phyloP scores from a whole-genome alignment of 1,140 invertebrate species.

The Copidosoma floridanum region DNA sequence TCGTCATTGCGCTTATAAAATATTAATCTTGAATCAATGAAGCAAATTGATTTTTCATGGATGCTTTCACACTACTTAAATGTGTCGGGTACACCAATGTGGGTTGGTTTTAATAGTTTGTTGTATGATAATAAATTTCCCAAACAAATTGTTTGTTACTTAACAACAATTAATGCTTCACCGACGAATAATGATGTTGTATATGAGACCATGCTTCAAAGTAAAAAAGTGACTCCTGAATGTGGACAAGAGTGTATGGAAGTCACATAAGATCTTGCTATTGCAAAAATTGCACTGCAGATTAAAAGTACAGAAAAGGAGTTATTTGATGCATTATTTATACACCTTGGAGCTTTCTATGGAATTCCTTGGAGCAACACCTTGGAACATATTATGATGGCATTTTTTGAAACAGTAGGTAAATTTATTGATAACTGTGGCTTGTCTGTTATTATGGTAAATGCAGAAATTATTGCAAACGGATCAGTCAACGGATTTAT shows the following conservation, averaged over 20 bases:
- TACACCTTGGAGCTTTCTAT: constrained; percentile 54
- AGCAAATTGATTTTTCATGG: not conserved
- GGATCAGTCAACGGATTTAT: constrained; percentile 53
- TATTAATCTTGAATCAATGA: too few species aligned
- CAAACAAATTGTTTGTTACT: constrained; percentile 41
- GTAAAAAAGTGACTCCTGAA: constrained; percentile 36
- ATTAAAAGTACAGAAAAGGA: constrained; percentile 44
- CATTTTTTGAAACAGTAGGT: constrained; percentile 55
- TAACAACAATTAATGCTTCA: constrained; percentile 45
- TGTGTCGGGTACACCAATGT: constrained; percentile 28
- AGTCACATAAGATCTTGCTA: constrained; percentile 48
- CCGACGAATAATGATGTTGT: constrained; percentile 43
- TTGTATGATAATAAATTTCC: constrained; percentile 27
- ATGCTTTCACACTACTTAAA: constrained; percentile 11
- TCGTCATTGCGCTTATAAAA: too few species aligned
- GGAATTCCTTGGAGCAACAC: too few species aligned
- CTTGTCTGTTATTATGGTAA: constrained; percentile 46
- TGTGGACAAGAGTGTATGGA: constrained; percentile 38
- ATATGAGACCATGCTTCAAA: constrained; percentile 43
- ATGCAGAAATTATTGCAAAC: constrained; percentile 47
- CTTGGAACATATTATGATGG: constrained; percentile 55
- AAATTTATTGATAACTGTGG: constrained; percentile 53
- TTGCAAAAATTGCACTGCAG: constrained; percentile 48
- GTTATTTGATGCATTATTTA: constrained; percentile 50
- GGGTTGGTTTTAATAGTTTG: constrained; percentile 29